Base-by-base conservation (phyloP, 2,888 invertebrate species). In the Lasioglossum lativentre region DNA sequence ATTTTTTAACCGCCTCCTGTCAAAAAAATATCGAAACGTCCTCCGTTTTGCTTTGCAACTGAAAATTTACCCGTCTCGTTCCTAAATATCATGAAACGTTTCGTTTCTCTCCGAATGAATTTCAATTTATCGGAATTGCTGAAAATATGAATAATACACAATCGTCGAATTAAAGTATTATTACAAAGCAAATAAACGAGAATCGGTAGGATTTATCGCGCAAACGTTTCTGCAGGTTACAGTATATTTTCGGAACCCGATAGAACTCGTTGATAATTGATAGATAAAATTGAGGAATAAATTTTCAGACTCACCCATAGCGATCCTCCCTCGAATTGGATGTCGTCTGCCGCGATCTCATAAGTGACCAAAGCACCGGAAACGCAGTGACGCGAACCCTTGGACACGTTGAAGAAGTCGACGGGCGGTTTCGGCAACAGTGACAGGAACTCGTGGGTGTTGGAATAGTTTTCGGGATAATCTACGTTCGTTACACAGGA, bases 331-430 rank as follows among this genome's bases (percentile, higher is more conserved):
- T 38, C 52, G 34, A 79, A 63, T 0, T 34, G 5, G n/a, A 90
- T 12, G 12, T 90, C 81, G 0, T 68, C 56, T 1, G 71, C 16
- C 5, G 85, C 80, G 73, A 93, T 80, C 12, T 83, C 78, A 45
- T 93, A 90, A 56, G 93, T 93, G 34, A 93, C 80, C 59, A 93
- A 86, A 8, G 91, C 89, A 5, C 82, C 68, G 30, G 81, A 23
- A 79, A 91, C 2, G 27, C 85, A 94, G 12, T 34, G 71, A 0
- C 90, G 91, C 23, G 86, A 70, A 0, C 91, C 91, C 45, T 66
- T 87, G 59, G 14, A 23, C 23, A 86, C 30, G 38, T 71, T 30
- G 19, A 82, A 45, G 45, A 81, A 75, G 10, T 85, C 71, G 23
- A 63, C 12, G 2, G 78, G 40, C 14, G 12, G 19, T 12, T 71